Conservation (phyloP, 2,888 invertebrate genomes). For the Sesia bembeciformis region DNA sequence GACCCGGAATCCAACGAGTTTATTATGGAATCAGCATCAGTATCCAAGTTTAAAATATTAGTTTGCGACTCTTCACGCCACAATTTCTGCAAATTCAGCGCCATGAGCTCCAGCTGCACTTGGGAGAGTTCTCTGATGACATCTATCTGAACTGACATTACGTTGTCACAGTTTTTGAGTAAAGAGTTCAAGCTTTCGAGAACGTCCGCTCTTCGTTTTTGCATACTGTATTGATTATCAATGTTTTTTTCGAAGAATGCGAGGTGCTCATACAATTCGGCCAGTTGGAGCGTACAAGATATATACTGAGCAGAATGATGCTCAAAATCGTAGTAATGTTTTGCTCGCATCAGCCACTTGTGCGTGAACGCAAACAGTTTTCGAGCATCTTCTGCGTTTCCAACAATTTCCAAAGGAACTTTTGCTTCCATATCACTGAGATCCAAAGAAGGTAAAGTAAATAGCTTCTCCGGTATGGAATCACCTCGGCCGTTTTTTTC, state of each 20-base stretch:
- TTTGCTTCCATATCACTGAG: constrained; percentile 46
- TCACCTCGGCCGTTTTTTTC: constrained; percentile 54
- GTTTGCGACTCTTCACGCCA: constrained; percentile 66
- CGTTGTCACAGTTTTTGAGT: constrained; percentile 60
- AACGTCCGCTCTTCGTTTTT: constrained; percentile 74
- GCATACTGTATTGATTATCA: constrained; percentile 74
- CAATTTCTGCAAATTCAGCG: constrained; percentile 73
- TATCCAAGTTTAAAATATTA: constrained; percentile 46
- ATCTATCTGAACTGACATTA: constrained; percentile 71
- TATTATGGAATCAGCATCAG: constrained; percentile 54
- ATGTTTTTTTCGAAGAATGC: constrained; percentile 82
- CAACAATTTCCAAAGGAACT: constrained; percentile 36
- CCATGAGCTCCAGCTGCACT: constrained; percentile 77
- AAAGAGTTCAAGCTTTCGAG: constrained; percentile 72
- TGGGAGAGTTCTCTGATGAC: constrained; percentile 76
- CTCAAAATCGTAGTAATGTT: constrained; percentile 73
- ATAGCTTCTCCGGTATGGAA: constrained; percentile 29
- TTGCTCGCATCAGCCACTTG: constrained; percentile 75
- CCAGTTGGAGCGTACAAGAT: constrained; percentile 74
- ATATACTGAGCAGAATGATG: constrained; percentile 75
- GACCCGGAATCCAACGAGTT: constrained; percentile 53
- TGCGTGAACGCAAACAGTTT: constrained; percentile 71
- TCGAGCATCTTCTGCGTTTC: constrained; percentile 61
- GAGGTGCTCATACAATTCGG: constrained; percentile 78
- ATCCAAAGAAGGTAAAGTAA: constrained; percentile 45